phyloP scores from a whole-genome alignment of 2,797 vertebrate species.

The Brotula barbata region DNA sequence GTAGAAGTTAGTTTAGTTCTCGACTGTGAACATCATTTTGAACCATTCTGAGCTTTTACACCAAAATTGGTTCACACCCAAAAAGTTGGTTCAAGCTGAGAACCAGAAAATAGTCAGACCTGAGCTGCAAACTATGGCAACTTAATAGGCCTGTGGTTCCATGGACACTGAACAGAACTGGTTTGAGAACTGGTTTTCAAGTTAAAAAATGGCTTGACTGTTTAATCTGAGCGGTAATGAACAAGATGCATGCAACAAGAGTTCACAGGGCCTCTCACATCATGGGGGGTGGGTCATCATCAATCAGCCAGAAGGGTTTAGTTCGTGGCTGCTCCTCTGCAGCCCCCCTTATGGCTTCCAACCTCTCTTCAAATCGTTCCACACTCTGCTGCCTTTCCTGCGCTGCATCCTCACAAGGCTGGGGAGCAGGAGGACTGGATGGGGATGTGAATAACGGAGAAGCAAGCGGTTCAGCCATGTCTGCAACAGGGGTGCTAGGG shows the following conservation, averaged over 20 bases:
- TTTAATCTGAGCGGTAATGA: no score
- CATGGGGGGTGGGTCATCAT: constrained; percentile 77
- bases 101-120: no score
- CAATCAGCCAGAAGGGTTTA: constrained; percentile 74
- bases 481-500: constrained; percentile 38
- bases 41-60: no score
- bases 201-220: no score
- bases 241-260: constrained; percentile 40
- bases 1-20: no score
- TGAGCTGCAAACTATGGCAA: no score
- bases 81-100: no score
- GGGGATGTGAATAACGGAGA: constrained; percentile 34
- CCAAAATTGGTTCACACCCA: no score
- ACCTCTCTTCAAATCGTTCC: constrained; percentile 29
- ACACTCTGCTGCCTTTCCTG: constrained; percentile 25
- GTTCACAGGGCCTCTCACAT: constrained; percentile 76
- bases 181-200: no score
- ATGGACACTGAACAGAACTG: no score
- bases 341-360: constrained; percentile 38
- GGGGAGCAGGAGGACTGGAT: constrained; percentile 41
- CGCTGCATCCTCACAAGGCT: constrained; percentile 26
- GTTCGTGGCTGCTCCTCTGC: constrained; percentile 43
- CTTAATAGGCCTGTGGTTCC: no score
- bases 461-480: constrained; percentile 27
- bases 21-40: no score